phyloP scores from a whole-genome alignment of 2,113 vertebrate genomes.

The Sardina pilchardus region DNA sequence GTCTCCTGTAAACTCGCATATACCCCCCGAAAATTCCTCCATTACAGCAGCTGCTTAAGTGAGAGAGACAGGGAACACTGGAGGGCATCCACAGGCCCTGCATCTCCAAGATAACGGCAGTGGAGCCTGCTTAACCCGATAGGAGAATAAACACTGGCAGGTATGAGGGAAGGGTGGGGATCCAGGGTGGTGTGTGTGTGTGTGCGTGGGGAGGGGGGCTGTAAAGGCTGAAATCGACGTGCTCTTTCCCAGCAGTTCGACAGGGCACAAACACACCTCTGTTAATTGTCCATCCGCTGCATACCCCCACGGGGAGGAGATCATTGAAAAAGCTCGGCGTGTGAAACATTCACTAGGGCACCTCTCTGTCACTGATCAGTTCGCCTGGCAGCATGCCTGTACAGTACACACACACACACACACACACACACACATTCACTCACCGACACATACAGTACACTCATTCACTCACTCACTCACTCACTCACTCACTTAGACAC shows the following conservation, averaged over 20 bases:
- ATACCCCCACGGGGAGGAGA: neutral
- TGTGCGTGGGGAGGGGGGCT: too few species aligned
- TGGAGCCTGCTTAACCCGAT: constrained; percentile 37
- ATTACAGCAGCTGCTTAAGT: too few species aligned
- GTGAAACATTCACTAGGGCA: neutral
- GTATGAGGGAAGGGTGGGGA: constrained; percentile 28
- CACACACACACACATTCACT: constrained; percentile 23
- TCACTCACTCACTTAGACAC: constrained; percentile 8
- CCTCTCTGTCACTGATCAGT: neutral
- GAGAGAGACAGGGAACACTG: constrained; percentile 27
- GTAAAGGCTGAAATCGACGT: constrained; percentile 32
- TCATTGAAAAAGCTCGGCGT: neutral
- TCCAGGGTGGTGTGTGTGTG: too few species aligned
- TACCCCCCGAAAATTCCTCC: too few species aligned
- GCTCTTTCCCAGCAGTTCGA: constrained; percentile 36
- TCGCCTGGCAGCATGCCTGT: neutral
- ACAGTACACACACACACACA: constrained; percentile 17
- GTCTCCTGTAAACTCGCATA: too few species aligned
- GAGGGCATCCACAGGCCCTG: constrained; percentile 44
- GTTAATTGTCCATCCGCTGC: neutral
- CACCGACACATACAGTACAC: too few species aligned
- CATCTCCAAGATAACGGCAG: constrained; percentile 44
- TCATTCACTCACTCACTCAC: neutral
- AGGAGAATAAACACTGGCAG: constrained; percentile 40
- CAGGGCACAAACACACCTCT: constrained; percentile 1